Evolutionary conservation across 2,113 vertebrate species (phyloP).

Genomic region (Plecotus auritus): DNA sequence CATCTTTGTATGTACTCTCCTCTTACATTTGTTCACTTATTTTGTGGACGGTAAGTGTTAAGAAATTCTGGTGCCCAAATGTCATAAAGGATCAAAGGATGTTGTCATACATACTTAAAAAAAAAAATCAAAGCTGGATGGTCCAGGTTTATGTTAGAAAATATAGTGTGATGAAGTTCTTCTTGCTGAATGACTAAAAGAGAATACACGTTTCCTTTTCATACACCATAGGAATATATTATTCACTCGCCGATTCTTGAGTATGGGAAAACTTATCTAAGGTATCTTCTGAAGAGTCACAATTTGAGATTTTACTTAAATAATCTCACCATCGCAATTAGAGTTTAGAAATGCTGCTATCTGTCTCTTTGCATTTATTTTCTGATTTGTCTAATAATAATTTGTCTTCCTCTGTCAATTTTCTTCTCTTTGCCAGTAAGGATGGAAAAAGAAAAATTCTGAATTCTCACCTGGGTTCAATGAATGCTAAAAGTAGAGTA

Average conservation of each 20-base stretch:
- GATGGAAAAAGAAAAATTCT: constrained; percentile 4
- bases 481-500: constrained; percentile 2
- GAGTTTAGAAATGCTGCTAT: not conserved
- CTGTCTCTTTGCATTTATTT: not conserved
- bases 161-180: not conserved
- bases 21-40: not conserved
- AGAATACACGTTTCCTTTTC: not conserved
- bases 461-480: not conserved
- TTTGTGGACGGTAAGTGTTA: not conserved
- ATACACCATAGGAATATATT: not conserved
- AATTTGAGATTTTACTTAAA: not conserved
- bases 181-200: not conserved
- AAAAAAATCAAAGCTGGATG: not conserved
- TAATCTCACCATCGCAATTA: not conserved
- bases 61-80: not conserved
- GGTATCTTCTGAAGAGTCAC: not conserved
- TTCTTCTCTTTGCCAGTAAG: not conserved
- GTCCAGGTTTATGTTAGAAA: not conserved
- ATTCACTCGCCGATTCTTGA: not conserved
- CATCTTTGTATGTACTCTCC: not conserved
- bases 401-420: not conserved
- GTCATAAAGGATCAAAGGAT: not conserved
- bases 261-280: not conserved
- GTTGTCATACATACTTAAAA: not conserved
- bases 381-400: not conserved